These are phyloP conservation scores for Daphoenositta chrysoptera DNA, from an alignment of 2,113 vertebrate genomes.

Conservation along the genomic window DNA sequence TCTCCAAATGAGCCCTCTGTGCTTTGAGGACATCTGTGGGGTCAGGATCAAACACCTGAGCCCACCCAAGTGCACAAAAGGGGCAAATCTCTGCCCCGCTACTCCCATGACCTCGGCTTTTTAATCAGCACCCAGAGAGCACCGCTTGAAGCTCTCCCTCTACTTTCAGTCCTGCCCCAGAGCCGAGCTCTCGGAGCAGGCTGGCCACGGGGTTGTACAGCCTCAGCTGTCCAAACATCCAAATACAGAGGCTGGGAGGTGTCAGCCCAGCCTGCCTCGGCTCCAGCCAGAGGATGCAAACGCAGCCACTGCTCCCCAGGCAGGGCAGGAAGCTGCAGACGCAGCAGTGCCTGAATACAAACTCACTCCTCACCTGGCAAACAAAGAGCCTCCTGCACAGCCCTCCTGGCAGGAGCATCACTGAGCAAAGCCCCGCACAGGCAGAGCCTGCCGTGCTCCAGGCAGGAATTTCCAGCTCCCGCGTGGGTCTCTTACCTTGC, in stretches of 20 bases:
- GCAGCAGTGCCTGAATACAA: neutral
- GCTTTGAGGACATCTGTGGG: neutral
- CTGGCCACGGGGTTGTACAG: rapidly evolving
- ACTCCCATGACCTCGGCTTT: neutral
- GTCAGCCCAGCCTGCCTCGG: neutral
- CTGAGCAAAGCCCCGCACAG: neutral
- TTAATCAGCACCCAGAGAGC: neutral
- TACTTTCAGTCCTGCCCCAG: neutral
- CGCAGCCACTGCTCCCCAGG: neutral
- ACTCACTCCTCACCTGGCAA: neutral
- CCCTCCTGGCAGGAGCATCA: neutral
- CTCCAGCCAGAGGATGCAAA: neutral
- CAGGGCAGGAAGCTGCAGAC: neutral
- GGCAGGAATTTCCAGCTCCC: neutral
- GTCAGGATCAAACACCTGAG: neutral
- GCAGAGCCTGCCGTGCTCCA: neutral
- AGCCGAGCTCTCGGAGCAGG: rapidly evolving
- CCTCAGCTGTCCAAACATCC: constrained; percentile 20
- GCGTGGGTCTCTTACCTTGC: constrained; percentile 78
- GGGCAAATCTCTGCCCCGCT: neutral
- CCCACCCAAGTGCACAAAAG: neutral
- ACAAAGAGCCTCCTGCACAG: neutral
- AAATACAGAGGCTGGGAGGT: neutral
- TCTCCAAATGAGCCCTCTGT: neutral
- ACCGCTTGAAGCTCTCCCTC: neutral